Evolutionary conservation across 1,140 invertebrate genomes (phyloP).

Genomic region (Macrobrachium nipponense): DNA sequence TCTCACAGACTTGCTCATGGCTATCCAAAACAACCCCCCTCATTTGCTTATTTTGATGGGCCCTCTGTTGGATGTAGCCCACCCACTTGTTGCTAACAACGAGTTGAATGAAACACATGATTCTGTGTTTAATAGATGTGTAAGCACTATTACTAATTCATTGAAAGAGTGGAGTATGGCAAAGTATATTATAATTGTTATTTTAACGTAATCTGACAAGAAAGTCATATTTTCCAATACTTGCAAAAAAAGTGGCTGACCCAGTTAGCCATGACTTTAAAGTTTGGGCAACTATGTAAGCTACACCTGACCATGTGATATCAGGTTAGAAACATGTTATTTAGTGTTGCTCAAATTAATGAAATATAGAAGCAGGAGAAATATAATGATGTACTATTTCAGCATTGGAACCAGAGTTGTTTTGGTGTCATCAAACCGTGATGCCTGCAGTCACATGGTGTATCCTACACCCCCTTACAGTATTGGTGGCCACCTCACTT

Average conservation of each 20-base stretch:
- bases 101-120: constrained; percentile 75
- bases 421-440: constrained; percentile 38
- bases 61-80: constrained; percentile 82
- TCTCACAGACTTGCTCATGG: constrained; percentile 80
- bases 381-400: constrained; percentile 2
- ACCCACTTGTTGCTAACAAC: constrained; percentile 74
- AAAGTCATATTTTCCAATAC: not conserved
- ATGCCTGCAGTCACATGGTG: constrained; percentile 35
- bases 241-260: not conserved
- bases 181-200: not conserved
- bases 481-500: constrained; percentile 17
- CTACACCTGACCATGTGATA: not conserved
- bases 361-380: not conserved
- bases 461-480: constrained; percentile 48
- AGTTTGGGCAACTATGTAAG: not conserved
- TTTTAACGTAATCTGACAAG: not conserved
- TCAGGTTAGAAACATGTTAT: not conserved
- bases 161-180: constrained; percentile 69
- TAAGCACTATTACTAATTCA: constrained; percentile 75
- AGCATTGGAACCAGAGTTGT: constrained; percentile 22
- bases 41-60: constrained; percentile 85
- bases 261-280: too few relatives aligned
- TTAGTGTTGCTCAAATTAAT: not conserved
- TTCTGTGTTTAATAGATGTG: constrained; percentile 78
- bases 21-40: constrained; percentile 78